phyloP scores from a whole-genome alignment of 2,113 vertebrate genomes.

The Heliornis fulica region DNA sequence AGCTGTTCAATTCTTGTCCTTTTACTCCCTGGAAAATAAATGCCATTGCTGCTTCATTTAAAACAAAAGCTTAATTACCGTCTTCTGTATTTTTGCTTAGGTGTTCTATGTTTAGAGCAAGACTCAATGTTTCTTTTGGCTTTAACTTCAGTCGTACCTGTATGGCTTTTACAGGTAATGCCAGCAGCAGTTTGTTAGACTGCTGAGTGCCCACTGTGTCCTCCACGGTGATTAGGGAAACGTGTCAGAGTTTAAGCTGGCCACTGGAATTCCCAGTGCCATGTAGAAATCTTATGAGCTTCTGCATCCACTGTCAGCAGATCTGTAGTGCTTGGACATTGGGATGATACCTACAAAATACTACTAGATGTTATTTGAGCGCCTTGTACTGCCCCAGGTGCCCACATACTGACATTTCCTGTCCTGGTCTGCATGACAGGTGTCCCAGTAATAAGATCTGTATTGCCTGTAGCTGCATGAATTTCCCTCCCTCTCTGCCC shows the following conservation, averaged over 20 bases:
- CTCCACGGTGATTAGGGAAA: not conserved
- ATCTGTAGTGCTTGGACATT: not conserved
- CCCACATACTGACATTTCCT: not conserved
- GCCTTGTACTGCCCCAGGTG: not conserved
- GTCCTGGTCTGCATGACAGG: not conserved
- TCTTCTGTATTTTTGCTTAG: not conserved
- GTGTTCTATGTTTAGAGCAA: not conserved
- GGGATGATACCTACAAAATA: not conserved
- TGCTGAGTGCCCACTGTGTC: not conserved
- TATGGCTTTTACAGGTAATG: not conserved
- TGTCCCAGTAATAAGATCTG: accelerated
- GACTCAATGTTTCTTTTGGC: not conserved
- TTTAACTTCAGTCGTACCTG: not conserved
- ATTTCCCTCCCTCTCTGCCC: not conserved
- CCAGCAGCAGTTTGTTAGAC: not conserved
- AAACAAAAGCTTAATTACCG: not conserved
- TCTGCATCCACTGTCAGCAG: not conserved
- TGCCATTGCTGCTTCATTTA: not conserved
- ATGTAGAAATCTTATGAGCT: not conserved
- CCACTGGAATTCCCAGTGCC: not conserved
- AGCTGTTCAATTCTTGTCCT: not conserved
- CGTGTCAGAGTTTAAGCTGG: not conserved
- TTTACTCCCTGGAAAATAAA: not conserved
- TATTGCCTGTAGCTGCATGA: not conserved
- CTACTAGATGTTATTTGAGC: not conserved